phyloP scores from a whole-genome alignment of 1,140 invertebrate species.

The Drosophila willistoni region DNA sequence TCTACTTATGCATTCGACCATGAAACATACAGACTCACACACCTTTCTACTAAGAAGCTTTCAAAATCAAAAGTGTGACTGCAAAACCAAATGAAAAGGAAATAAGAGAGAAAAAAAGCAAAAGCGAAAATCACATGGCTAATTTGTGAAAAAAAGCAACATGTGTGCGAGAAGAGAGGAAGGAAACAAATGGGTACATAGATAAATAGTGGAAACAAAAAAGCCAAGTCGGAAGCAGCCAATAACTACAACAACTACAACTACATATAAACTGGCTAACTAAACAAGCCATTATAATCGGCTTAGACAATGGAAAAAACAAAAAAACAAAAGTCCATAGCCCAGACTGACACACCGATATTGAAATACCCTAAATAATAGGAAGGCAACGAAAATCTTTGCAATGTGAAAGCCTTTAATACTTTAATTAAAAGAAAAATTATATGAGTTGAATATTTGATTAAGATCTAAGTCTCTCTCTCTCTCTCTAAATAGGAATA shows the following conservation, averaged over 20 bases:
- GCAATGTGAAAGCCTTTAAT: no score
- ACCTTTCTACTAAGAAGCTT: constrained; percentile 39
- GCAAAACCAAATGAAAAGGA: constrained; percentile 46
- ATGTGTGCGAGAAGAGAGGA: not conserved
- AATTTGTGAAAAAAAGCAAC: constrained; percentile 11
- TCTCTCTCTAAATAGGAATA: no score
- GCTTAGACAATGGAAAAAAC: constrained; percentile 36
- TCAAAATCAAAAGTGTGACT: constrained; percentile 56
- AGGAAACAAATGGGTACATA: not conserved
- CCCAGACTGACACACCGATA: not conserved
- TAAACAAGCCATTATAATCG: constrained; percentile 64
- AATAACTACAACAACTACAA: constrained; percentile 17
- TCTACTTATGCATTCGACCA: constrained; percentile 52
- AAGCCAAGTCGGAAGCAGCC: constrained; percentile 26
- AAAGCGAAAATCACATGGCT: constrained; percentile 46
- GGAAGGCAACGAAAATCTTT: no score
- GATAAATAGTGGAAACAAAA: constrained; percentile 3
- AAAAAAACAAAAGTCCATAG: not conserved
- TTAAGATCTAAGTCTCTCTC: no score
- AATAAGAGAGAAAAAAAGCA: constrained; percentile 29
- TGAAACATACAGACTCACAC: constrained; percentile 11
- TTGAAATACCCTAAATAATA: not conserved
- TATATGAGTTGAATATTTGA: no score
- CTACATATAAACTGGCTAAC: not conserved
- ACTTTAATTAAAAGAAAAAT: no score